Percentiles rank a stretch among this genome's conserved stretches.
These are phyloP conservation scores for Tenthredo scrophulariae DNA, from an alignment of 2,888 invertebrate species.

Conservation along the genomic window DNA sequence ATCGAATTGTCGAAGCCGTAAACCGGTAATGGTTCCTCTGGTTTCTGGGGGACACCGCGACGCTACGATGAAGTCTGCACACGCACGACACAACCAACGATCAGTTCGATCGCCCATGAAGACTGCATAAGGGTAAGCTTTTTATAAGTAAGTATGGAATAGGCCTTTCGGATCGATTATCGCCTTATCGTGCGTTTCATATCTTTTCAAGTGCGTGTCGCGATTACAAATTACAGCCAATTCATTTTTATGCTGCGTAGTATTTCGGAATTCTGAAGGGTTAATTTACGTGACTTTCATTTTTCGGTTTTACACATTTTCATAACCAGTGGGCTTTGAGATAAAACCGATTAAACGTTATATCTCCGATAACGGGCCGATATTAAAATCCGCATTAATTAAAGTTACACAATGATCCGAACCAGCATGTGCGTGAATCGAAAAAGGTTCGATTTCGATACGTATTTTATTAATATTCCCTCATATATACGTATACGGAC, in stretches of 20 bases:
- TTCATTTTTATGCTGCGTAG: background rate
- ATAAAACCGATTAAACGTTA: background rate
- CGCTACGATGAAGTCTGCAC: background rate
- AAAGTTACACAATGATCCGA: background rate
- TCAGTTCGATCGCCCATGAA: background rate
- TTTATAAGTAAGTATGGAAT: background rate
- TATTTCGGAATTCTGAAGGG: background rate
- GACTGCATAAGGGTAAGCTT: constrained; percentile 10
- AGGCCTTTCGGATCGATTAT: constrained; percentile 37
- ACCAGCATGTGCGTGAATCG: background rate
- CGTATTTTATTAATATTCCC: background rate
- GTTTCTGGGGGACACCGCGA: constrained; percentile 12
- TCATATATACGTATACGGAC: background rate
- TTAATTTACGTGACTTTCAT: background rate
- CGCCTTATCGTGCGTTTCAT: background rate
- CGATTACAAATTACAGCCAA: background rate
- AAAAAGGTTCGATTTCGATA: background rate
- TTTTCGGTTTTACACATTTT: background rate
- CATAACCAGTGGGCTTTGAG: background rate
- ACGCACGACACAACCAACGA: constrained; percentile 29
- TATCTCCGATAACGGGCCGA: background rate
- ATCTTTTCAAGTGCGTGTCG: background rate
- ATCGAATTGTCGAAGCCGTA: constrained; percentile 49
- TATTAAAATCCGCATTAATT: background rate
- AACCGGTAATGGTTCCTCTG: constrained; percentile 17